phyloP scores from a whole-genome alignment of 2,113 vertebrate species.

The Callipepla squamata region DNA sequence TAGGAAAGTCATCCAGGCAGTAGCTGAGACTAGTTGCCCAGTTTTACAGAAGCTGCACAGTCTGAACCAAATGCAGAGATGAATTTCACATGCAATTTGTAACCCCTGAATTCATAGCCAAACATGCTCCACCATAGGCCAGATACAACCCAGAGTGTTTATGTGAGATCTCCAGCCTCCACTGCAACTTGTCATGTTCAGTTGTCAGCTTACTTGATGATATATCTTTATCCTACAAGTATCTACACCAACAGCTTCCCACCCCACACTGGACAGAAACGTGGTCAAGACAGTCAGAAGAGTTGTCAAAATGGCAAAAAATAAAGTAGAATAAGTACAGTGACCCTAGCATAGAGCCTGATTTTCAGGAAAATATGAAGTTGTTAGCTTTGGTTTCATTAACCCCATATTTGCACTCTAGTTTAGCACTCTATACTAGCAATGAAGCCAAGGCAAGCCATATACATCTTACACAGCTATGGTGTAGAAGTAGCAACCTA shows the following conservation, averaged over 20 bases:
- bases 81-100: not conserved
- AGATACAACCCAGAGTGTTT: not conserved
- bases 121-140: accelerated
- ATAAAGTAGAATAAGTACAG: not conserved
- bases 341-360: not conserved
- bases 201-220: not conserved
- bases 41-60: not conserved
- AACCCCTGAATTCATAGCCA: not conserved
- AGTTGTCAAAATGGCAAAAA: not conserved
- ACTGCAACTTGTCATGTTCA: not conserved
- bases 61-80: not conserved
- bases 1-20: not conserved
- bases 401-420: not conserved
- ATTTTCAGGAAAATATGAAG: not conserved
- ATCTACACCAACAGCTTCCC: not conserved
- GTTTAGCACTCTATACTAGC: not conserved
- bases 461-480: not conserved
- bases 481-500: not conserved
- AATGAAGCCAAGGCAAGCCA: not conserved
- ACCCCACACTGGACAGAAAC: not conserved
- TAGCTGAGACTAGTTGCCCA: not conserved
- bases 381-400: not conserved
- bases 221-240: not conserved
- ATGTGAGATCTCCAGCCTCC: not conserved
- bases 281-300: not conserved